These are phyloP conservation scores for Hypomecis atomaria DNA, from an alignment of 2,888 invertebrate species.

Conservation along the genomic window DNA sequence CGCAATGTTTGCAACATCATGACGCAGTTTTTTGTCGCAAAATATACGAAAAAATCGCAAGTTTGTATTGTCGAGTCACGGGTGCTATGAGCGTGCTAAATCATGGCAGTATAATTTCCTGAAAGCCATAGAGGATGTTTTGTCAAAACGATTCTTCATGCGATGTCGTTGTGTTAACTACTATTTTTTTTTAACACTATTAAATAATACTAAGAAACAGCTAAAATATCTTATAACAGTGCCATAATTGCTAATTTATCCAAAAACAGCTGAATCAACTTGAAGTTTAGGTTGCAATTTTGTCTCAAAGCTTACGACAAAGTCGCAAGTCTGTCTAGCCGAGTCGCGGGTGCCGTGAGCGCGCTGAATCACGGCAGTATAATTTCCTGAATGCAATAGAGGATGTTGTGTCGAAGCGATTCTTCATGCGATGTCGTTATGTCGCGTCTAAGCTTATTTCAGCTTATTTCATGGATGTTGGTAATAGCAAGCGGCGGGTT, in stretches of 20 bases:
- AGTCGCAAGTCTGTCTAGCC: constrained; percentile 36
- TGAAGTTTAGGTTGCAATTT: no score
- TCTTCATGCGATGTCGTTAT: constrained; percentile 47
- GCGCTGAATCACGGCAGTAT: constrained; percentile 59
- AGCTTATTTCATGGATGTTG: constrained; percentile 15
- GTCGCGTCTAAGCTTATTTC: constrained; percentile 37
- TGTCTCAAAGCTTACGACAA: neutral
- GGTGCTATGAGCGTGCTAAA: constrained; percentile 49
- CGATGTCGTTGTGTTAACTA: constrained; percentile 39
- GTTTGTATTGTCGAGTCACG: constrained; percentile 32
- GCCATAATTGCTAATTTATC: no score
- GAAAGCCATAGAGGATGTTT: constrained; percentile 51
- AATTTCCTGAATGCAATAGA: constrained; percentile 59
- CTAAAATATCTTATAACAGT: no score
- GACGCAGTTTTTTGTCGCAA: constrained; percentile 38
- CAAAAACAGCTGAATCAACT: no score
- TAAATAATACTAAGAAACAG: no score
- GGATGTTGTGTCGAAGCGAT: constrained; percentile 48
- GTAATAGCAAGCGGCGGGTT: neutral
- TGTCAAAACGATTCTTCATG: constrained; percentile 48
- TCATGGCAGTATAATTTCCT: constrained; percentile 62
- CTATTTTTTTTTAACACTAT: no score
- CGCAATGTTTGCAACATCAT: neutral
- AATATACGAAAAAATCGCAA: no score
- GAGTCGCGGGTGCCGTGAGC: constrained; percentile 37